Percentiles rank a stretch among this genome's conserved stretches.
Conservation (phyloP, 2,797 vertebrate genomes). For the Phaenicophaeus curvirostris region DNA sequence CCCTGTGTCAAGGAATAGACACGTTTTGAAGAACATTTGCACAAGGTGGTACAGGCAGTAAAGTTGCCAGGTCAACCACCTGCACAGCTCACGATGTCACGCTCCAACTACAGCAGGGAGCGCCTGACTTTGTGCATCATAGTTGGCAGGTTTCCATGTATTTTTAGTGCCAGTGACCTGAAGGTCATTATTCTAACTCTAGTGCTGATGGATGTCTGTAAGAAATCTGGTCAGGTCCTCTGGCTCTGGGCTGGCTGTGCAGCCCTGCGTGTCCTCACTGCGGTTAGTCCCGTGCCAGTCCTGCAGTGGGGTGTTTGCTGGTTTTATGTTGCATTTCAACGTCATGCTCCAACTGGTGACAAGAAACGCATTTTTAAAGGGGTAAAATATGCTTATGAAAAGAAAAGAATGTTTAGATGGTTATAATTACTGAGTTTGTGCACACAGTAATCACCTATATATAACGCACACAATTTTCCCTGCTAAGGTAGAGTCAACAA, state of each 20-base stretch:
- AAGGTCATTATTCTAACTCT: neutral
- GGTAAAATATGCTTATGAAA: neutral
- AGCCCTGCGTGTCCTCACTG: neutral
- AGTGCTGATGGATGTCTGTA: rapidly evolving
- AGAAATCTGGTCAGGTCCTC: neutral
- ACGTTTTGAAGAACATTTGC: neutral
- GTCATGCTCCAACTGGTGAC: neutral
- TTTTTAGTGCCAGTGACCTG: neutral
- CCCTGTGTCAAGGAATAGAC: neutral
- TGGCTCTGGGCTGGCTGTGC: neutral
- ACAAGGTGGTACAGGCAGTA: neutral
- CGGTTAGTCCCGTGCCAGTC: rapidly evolving
- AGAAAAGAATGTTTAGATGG: neutral
- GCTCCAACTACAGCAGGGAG: neutral
- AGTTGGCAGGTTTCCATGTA: neutral
- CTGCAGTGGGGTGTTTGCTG: neutral
- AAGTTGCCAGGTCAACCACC: neutral
- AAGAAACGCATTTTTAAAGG: neutral
- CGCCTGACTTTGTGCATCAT: rapidly evolving
- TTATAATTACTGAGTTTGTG: neutral
- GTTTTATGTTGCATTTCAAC: neutral
- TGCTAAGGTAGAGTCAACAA: neutral
- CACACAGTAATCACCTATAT: neutral
- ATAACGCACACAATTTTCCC: neutral
- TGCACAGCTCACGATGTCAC: rapidly evolving